Conservation (phyloP, 2,113 vertebrate genomes). For the Spermophilus dauricus region DNA sequence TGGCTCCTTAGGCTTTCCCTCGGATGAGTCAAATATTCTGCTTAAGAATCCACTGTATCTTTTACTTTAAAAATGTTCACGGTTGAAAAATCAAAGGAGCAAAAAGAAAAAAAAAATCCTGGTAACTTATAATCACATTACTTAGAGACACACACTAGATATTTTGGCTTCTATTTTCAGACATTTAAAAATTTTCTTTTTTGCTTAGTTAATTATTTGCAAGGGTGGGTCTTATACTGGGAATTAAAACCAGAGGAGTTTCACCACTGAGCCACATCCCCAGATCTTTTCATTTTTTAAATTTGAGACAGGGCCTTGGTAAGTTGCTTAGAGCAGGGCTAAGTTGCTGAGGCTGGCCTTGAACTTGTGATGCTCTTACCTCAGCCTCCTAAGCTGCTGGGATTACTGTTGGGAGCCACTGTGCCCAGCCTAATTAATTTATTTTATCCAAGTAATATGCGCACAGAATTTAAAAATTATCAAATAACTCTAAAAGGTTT, state of each 20-base stretch:
- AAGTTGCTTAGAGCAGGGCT: too few species aligned
- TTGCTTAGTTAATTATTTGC: not conserved
- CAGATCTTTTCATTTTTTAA: too few species aligned
- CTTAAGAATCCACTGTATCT: not conserved
- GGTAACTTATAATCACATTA: not conserved
- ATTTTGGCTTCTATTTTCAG: not conserved
- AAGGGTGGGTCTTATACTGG: too few species aligned
- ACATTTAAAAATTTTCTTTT: not conserved
- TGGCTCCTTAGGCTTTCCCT: not conserved
- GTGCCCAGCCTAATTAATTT: not conserved
- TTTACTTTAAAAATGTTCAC: not conserved
- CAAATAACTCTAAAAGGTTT: too few species aligned
- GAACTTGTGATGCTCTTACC: too few species aligned
- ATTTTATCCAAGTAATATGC: not conserved
- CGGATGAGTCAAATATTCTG: not conserved
- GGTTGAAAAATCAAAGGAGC: not conserved
- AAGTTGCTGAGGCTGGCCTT: too few species aligned
- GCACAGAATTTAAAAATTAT: not conserved
- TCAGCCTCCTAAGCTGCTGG: too few species aligned
- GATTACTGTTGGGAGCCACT: too few species aligned
- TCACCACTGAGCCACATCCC: too few species aligned
- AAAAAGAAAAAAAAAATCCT: not conserved
- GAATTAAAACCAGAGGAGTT: too few species aligned
- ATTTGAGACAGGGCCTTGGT: too few species aligned
- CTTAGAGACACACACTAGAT: not conserved